These are phyloP conservation scores for Shargacucullia verbasci DNA, from an alignment of 2,888 invertebrate genomes.

Conservation along the genomic window DNA sequence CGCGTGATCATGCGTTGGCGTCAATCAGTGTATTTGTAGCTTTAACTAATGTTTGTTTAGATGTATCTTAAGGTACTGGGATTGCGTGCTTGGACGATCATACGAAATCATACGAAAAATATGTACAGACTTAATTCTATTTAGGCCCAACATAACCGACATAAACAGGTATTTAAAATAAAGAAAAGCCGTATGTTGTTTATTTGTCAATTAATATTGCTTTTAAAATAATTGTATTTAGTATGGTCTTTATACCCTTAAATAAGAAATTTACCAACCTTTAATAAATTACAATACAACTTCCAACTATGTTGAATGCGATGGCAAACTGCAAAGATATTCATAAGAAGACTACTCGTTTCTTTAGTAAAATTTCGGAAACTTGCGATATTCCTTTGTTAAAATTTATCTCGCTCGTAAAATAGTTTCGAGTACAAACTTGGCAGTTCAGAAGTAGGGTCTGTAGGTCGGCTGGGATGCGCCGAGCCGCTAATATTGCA, in stretches of 20 bases:
- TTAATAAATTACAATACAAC: too few relatives aligned
- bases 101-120: slow-evolving; percentile 3
- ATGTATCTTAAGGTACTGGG: slow-evolving; percentile 1
- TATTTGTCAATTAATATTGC: too few relatives aligned
- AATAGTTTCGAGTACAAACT: slow-evolving; percentile 41
- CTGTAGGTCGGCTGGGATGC: slow-evolving; percentile 41
- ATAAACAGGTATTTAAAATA: too few relatives aligned
- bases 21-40: slow-evolving; percentile 25
- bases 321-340: slow-evolving; percentile 14
- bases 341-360: slow-evolving; percentile 22
- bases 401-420: slow-evolving; percentile 38
- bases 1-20: slow-evolving; percentile 18
- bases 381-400: slow-evolving; percentile 38
- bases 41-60: slow-evolving; percentile 20
- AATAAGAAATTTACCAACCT: too few relatives aligned
- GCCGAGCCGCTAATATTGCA: slow-evolving; percentile 58
- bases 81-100: slow-evolving; percentile 19
- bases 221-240: too few relatives aligned
- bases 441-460: slow-evolving; percentile 36
- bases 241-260: too few relatives aligned
- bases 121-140: neutral
- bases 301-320: too few relatives aligned
- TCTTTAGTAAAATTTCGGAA: slow-evolving; percentile 31
- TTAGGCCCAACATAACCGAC: neutral
- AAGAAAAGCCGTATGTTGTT: too few relatives aligned